These are phyloP conservation scores for Dinothrombium tinctorium DNA, from an alignment of 1,140 invertebrate genomes.

Conservation along the genomic window DNA sequence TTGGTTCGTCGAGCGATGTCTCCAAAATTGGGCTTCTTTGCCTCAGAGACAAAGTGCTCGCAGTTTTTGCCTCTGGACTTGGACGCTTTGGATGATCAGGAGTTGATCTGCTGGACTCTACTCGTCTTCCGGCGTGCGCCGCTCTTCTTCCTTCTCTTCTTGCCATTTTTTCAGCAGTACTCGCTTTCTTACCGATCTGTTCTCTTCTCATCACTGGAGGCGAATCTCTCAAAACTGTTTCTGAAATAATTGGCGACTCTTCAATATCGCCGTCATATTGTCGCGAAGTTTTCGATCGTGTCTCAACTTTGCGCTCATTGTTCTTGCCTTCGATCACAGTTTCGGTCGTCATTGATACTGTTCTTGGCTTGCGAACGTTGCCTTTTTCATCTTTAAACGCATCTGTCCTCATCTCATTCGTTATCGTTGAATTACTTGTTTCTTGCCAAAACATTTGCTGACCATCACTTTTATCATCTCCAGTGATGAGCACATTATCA, in stretches of 20 bases:
- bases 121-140: background rate
- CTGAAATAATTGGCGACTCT: background rate
- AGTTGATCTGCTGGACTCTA: background rate
- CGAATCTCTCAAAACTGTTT: background rate
- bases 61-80: no score
- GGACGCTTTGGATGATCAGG: no score
- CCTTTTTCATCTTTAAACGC: background rate
- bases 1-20: no score
- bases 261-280: background rate
- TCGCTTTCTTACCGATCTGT: background rate
- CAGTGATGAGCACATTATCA: background rate
- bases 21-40: no score
- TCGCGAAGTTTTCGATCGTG: background rate
- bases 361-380: background rate
- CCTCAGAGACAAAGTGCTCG: no score
- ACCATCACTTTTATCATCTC: background rate
- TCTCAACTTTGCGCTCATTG: background rate
- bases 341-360: conserved; percentile 1
- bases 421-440: conserved; percentile 1
- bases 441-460: background rate
- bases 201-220: background rate
- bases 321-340: background rate
- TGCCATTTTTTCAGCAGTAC: background rate
- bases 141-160: background rate
- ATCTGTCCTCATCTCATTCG: conserved; percentile 2